phyloP scores from a whole-genome alignment of 2,113 vertebrate genomes.

The Hystrix cristata region DNA sequence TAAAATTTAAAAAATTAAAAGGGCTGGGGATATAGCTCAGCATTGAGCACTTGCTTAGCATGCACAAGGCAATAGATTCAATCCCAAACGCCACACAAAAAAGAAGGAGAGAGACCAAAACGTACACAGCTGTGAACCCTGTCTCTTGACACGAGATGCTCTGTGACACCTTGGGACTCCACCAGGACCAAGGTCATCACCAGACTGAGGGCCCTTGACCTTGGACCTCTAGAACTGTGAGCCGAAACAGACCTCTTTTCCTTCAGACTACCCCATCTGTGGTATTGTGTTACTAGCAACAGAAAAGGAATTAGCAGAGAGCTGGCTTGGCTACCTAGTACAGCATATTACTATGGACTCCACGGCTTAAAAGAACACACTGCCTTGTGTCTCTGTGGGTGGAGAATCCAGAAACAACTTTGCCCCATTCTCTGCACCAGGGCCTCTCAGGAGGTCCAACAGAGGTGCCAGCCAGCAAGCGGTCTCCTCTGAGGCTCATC shows the following conservation, averaged over 20 bases:
- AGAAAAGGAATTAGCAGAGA: neutral
- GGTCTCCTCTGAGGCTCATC: neutral
- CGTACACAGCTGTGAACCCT: too few relatives aligned
- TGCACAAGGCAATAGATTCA: too few relatives aligned
- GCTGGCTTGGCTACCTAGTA: neutral
- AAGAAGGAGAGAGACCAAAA: too few relatives aligned
- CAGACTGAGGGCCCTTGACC: neutral
- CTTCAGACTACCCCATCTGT: neutral
- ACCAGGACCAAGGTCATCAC: neutral
- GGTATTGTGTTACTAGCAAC: neutral
- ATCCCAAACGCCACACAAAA: too few relatives aligned
- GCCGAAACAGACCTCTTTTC: neutral
- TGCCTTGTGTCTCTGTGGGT: neutral
- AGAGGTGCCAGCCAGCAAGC: neutral
- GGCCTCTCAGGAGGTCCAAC: neutral
- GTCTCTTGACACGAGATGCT: too few relatives aligned
- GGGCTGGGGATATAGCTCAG: too few relatives aligned
- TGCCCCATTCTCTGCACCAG: neutral
- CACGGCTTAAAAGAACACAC: neutral
- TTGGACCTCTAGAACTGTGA: neutral
- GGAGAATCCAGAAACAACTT: neutral
- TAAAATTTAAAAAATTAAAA: too few relatives aligned
- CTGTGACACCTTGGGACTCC: too few relatives aligned
- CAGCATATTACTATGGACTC: neutral
- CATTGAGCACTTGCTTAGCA: too few relatives aligned